phyloP scores from a whole-genome alignment of 2,888 invertebrate genomes.

The Drosophila stalkeri region DNA sequence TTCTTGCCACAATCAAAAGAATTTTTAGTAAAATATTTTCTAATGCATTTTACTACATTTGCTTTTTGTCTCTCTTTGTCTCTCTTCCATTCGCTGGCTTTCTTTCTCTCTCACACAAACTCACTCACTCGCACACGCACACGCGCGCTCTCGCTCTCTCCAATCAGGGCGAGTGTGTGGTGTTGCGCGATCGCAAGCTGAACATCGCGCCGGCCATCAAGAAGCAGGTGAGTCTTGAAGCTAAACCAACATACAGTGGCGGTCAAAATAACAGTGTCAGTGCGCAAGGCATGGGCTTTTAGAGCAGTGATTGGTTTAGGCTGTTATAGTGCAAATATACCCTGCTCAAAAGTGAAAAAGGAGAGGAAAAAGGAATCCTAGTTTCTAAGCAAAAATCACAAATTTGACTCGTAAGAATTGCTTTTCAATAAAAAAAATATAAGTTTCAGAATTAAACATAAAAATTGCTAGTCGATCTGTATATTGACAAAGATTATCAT shows the following conservation, averaged over 20 bases:
- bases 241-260: not conserved
- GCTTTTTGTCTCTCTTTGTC: slow-evolving; percentile 28
- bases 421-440: too few relatives aligned
- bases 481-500: too few relatives aligned
- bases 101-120: not conserved
- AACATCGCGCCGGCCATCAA: slow-evolving; percentile 95
- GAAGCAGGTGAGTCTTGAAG: slow-evolving; percentile 88
- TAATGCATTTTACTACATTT: slow-evolving; percentile 23
- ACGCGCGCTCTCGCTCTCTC: slow-evolving; percentile 13
- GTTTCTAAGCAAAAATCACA: too few relatives aligned
- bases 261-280: slow-evolving; percentile 5
- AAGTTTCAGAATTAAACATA: too few relatives aligned
- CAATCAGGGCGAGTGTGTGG: slow-evolving; percentile 89
- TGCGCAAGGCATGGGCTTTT: not conserved
- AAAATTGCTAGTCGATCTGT: too few relatives aligned
- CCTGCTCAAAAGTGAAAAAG: not conserved
- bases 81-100: slow-evolving; percentile 30
- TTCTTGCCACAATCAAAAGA: slow-evolving; percentile 29
- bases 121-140: slow-evolving; percentile 29
- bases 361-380: not conserved
- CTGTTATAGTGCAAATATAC: not conserved
- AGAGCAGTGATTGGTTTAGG: too few relatives aligned
- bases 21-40: slow-evolving; percentile 5
- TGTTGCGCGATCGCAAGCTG: slow-evolving; percentile 92
- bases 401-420: too few relatives aligned